Evolutionary conservation across 2,113 vertebrate genomes (phyloP).

Genomic region (Saguinus midas): DNA sequence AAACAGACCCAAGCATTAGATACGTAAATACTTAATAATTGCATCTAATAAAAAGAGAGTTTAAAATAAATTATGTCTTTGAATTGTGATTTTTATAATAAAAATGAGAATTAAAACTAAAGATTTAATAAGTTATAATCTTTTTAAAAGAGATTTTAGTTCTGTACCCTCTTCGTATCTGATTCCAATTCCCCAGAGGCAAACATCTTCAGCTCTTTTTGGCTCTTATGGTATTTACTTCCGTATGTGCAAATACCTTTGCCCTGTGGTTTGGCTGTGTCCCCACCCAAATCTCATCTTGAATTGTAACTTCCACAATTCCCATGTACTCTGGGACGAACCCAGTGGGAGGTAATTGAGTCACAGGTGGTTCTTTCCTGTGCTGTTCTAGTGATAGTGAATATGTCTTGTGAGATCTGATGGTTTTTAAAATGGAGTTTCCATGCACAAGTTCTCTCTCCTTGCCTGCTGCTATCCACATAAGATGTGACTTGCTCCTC

Average conservation of each 20-base stretch:
- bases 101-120: not conserved
- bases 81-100: not conserved
- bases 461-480: no score
- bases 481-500: no score
- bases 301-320: no score
- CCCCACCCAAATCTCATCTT: no score
- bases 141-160: not conserved
- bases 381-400: no score
- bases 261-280: no score
- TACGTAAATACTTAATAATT: not conserved
- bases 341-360: no score
- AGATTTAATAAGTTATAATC: not conserved
- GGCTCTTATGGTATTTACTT: not conserved
- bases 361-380: no score
- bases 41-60: not conserved
- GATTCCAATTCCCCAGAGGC: not conserved
- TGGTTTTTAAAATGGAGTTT: no score
- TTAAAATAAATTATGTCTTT: not conserved
- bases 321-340: no score
- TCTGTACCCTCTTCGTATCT: not conserved
- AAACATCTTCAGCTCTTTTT: not conserved
- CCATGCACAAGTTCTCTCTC: no score
- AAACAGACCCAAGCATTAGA: not conserved
- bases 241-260: not conserved
- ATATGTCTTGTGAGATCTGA: no score